phyloP scores from a whole-genome alignment of 2,797 vertebrate genomes.

The Manis pentadactyla region DNA sequence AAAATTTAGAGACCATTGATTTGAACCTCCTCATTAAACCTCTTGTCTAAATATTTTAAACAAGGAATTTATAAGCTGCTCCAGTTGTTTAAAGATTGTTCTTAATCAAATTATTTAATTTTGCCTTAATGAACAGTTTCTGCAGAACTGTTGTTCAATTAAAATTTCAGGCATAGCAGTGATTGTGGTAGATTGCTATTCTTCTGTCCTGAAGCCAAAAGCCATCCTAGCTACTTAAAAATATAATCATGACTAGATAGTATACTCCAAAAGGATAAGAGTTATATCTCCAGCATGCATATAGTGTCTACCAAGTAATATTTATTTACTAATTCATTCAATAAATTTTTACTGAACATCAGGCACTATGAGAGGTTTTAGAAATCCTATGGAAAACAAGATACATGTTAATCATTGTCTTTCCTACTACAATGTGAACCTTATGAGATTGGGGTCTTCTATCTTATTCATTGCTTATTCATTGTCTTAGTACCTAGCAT shows the following conservation, averaged over 20 bases:
- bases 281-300: background rate
- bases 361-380: background rate
- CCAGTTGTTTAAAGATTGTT: background rate
- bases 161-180: background rate
- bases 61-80: background rate
- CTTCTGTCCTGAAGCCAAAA: background rate
- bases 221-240: background rate
- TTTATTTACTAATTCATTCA: background rate
- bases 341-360: background rate
- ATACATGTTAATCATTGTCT: background rate
- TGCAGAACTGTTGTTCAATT: background rate
- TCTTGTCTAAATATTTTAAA: constrained; percentile 13
- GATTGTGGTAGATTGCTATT: background rate
- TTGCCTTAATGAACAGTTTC: background rate
- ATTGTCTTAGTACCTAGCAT: background rate
- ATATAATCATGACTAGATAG: background rate
- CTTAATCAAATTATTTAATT: background rate
- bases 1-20: background rate
- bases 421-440: background rate
- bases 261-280: background rate
- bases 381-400: background rate
- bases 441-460: background rate
- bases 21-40: background rate
- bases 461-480: background rate
- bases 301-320: background rate